Percentiles rank a stretch among this genome's conserved stretches.
phyloP scores from a whole-genome alignment of 1,140 invertebrate genomes.

The Triops cancriformis region DNA sequence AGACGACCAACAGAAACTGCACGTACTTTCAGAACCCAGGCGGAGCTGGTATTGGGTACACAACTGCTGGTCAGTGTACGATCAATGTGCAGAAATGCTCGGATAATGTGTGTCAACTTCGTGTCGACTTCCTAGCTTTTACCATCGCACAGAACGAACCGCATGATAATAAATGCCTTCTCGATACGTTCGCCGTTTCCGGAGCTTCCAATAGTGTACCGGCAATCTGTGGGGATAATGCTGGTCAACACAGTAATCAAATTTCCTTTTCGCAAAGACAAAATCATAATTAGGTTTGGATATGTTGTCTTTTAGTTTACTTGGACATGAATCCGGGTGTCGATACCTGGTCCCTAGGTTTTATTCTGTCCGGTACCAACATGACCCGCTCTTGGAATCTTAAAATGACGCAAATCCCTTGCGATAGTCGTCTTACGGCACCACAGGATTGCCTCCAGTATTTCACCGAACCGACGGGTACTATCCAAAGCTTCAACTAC shows the following conservation, averaged over 20 bases:
- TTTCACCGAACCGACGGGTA: conserved; percentile 52
- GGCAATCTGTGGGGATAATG: conserved; percentile 61
- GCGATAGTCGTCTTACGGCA: conserved; percentile 11
- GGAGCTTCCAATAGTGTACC: conserved; percentile 57
- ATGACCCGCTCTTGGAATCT: background rate
- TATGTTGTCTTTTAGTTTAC: background rate
- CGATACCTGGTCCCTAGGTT: background rate
- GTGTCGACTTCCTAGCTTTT: conserved; percentile 36
- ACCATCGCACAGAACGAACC: conserved; percentile 51
- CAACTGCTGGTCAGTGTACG: conserved; percentile 44
- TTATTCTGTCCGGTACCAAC: background rate
- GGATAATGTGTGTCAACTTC: conserved; percentile 51
- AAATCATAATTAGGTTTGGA: too few species aligned
- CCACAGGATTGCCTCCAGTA: conserved; percentile 59
- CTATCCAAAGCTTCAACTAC: conserved; percentile 69
- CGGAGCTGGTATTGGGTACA: conserved; percentile 49
- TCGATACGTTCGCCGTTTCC: conserved; percentile 57
- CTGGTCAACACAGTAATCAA: conserved; percentile 61
- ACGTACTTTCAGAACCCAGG: conserved; percentile 70
- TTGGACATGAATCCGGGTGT: background rate
- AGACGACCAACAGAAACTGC: conserved; percentile 60
- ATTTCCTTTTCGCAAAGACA: background rate
- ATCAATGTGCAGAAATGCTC: conserved; percentile 52
- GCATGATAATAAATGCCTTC: conserved; percentile 53
- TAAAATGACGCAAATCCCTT: background rate